Evolutionary conservation across 2,888 invertebrate genomes (phyloP), one percentile per base, ranked within the genome.

Genomic region (Torymus tubicola): DNA sequence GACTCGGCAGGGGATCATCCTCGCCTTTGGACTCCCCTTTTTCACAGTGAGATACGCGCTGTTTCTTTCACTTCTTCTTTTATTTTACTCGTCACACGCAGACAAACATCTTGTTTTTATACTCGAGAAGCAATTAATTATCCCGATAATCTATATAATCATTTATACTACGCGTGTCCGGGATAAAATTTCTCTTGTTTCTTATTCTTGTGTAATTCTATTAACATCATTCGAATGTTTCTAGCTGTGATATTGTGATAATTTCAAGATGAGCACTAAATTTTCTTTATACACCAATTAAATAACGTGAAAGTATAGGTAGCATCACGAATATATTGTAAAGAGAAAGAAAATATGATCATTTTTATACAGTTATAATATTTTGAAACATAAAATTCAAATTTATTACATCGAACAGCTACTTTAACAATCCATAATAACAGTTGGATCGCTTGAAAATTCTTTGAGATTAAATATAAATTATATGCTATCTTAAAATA

Each of bases 1-100:
- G 87, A 88, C 89, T 86, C 85, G 84, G 70, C 73, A 81, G 76
- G 84, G 84, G 84, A 84, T 80, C 84, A 61, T 80, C 69, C 80
- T 75, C 76, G 80, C 50, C 67, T 71, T 61, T 64, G 57, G 21
- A 76, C 67, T 42, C 42, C 80, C 80, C 71, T 78, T 67, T 70
- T 74, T 79, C 64, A 24, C 50, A 18, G 42, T 12, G 68, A 61
- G 75, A 70, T 31, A 53, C 31, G 31, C 57, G 63, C n/a, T 75
- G 61, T 68, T 60, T 65, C 55, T 64, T 60, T 16, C 74, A 14
- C 68, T 58, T 63, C 57, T 57, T 60, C 72, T 67, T 65, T 53
- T 74, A 58, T 24, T 63, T 60, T 16, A 57, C 50, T 71, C 68
- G 73, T 67, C 81, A 74, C 81, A 78, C 65, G 76, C 81, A 73